phyloP scores from a whole-genome alignment of 1,140 invertebrate species.

The Globodera rostochiensis region DNA sequence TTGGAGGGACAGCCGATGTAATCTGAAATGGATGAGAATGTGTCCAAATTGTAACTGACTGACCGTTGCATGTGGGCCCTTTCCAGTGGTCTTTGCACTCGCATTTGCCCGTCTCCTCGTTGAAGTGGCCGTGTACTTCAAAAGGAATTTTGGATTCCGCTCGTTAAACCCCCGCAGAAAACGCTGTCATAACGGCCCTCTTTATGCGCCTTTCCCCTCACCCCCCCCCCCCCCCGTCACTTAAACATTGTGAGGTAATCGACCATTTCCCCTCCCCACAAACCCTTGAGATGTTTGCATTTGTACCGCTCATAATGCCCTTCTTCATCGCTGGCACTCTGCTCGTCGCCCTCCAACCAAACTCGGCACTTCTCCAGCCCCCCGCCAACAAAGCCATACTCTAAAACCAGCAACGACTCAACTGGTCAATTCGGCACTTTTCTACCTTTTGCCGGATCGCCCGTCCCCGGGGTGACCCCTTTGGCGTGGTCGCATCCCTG shows the following conservation, averaged over 20 bases:
- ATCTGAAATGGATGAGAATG: constrained; percentile 13
- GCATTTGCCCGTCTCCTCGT: constrained; percentile 45
- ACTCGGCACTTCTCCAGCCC: constrained; percentile 45
- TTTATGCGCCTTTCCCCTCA: background rate
- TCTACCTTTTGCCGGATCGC: constrained; percentile 22
- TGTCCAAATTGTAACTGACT: constrained; percentile 9
- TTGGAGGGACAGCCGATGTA: constrained; percentile 48
- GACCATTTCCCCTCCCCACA: constrained; percentile 5
- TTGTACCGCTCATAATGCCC: constrained; percentile 48
- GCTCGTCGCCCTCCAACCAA: constrained; percentile 40
- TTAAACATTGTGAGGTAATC: too few relatives aligned
- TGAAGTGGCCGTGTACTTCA: constrained; percentile 53
- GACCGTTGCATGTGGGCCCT: constrained; percentile 50
- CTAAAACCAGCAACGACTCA: constrained; percentile 25
- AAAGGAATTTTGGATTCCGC: constrained; percentile 28
- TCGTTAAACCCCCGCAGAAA: too few relatives aligned
- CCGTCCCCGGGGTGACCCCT: constrained; percentile 1
- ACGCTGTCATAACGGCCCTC: too few relatives aligned
- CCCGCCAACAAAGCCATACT: constrained; percentile 48
- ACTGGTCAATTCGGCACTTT: constrained; percentile 3
- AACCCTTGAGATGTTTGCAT: constrained; percentile 53
- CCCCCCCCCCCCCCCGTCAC: too few relatives aligned
- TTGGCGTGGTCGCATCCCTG: constrained; percentile 37
- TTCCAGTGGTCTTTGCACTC: constrained; percentile 51
- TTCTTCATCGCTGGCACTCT: constrained; percentile 41